Evolutionary conservation across 1,140 invertebrate genomes (phyloP).

Genomic region (Trissolcus basalis): DNA sequence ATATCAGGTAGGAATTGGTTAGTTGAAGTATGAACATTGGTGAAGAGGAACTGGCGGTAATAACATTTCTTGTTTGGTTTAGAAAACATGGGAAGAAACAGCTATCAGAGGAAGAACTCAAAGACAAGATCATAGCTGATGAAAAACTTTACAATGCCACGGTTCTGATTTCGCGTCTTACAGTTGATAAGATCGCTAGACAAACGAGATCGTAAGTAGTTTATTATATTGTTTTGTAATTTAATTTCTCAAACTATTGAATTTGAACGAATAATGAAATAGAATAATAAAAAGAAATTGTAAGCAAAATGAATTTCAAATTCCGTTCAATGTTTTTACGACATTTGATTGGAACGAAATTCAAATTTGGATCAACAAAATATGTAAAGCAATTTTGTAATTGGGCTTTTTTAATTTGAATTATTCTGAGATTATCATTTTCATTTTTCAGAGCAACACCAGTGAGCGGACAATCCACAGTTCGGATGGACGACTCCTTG

Average conservation of each 20-base stretch:
- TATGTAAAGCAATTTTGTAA: no score
- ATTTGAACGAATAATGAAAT: no score
- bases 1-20: slow-evolving; percentile 56
- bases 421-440: neutral
- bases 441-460: neutral
- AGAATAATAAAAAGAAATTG: no score
- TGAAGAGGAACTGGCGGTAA: no score
- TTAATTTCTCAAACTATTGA: no score
- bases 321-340: no score
- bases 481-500: neutral
- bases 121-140: slow-evolving; percentile 9
- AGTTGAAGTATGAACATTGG: neutral
- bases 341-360: no score
- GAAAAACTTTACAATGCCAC: slow-evolving; percentile 3
- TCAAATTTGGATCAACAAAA: no score
- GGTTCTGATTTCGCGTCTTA: slow-evolving; percentile 11
- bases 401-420: no score
- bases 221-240: no score
- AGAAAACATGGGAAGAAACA: slow-evolving; percentile 52
- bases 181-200: slow-evolving; percentile 7
- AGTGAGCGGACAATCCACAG: no score
- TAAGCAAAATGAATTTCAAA: no score
- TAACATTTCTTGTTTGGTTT: slow-evolving; percentile 1
- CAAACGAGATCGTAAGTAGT: neutral
- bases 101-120: slow-evolving; percentile 17